A percentile compares a stretch with the other conserved stretches of the same genome.
These are phyloP conservation scores for Campoletis raptor DNA, from an alignment of 2,888 invertebrate genomes.

Conservation along the genomic window DNA sequence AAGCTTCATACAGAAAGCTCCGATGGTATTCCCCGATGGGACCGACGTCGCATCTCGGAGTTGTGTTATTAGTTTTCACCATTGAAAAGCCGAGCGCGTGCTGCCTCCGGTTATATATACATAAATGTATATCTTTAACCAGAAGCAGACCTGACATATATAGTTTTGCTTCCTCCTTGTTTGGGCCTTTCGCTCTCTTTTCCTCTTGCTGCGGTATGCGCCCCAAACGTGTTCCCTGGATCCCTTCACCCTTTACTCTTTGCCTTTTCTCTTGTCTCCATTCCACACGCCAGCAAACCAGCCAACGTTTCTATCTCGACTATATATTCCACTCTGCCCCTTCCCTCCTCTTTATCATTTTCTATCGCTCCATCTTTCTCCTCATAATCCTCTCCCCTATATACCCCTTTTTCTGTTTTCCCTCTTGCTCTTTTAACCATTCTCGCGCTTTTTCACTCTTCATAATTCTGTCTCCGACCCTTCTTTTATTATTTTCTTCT, in stretches of 20 bases:
- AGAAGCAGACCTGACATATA: conserved; percentile 1
- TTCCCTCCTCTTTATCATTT: conserved; percentile 15
- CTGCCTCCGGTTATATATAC: conserved; percentile 40
- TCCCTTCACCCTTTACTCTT: conserved; percentile 64
- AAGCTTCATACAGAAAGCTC: conserved; percentile 35
- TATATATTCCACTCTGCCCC: conserved; percentile 17
- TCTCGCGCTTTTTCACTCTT: conserved; percentile 26
- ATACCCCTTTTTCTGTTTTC: background rate
- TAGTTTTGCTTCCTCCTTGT: conserved; percentile 58
- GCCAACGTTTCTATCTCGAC: conserved; percentile 33
- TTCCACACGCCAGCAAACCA: conserved; percentile 29
- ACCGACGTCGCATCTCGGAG: conserved; percentile 70
- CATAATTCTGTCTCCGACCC: conserved; percentile 27
- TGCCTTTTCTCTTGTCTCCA: conserved; percentile 22
- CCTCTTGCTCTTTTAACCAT: conserved; percentile 8
- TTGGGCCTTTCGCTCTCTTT: conserved; percentile 28
- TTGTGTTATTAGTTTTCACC: conserved; percentile 72
- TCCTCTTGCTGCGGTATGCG: conserved; percentile 11
- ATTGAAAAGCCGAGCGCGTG: conserved; percentile 70
- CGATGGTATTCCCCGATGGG: conserved; percentile 65
- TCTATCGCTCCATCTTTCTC: conserved; percentile 4
- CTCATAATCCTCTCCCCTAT: conserved; percentile 11
- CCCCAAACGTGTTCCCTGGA: conserved; percentile 57
- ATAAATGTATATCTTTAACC: conserved; percentile 12
- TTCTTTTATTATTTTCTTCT: conserved; percentile 21